A percentile compares a stretch with the other conserved stretches of the same genome.
phyloP scores from a whole-genome alignment of 2,113 vertebrate genomes.

The Chascanopsetta lugubris region DNA sequence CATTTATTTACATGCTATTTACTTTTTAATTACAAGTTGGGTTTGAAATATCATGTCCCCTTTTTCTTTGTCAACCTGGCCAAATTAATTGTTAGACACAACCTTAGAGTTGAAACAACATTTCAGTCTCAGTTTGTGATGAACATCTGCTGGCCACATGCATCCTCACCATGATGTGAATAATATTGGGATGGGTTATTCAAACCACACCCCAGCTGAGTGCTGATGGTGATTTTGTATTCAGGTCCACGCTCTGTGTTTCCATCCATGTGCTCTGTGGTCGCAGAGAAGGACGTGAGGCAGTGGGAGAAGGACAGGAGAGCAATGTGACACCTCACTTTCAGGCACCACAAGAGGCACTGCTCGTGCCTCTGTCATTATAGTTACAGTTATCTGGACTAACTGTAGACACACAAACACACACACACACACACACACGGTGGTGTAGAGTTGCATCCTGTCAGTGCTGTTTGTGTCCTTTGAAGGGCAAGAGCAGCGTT shows the following conservation, averaged over 20 bases:
- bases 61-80: no score
- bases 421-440: constrained; percentile 29
- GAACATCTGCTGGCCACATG: not conserved
- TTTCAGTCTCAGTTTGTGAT: not conserved
- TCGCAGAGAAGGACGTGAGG: constrained; percentile 22
- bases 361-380: constrained; percentile 54
- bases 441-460: constrained; percentile 74
- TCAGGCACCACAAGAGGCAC: constrained; percentile 51
- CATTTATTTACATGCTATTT: not conserved
- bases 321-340: constrained; percentile 46
- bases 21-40: no score
- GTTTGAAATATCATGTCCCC: no score
- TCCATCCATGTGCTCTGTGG: not conserved
- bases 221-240: not conserved
- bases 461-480: constrained; percentile 64
- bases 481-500: constrained; percentile 69
- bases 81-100: not conserved
- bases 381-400: constrained; percentile 52
- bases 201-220: not conserved
- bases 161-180: not conserved
- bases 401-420: constrained; percentile 24
- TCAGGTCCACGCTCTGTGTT: not conserved
- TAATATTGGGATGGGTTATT: not conserved
- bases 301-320: constrained; percentile 26
- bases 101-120: not conserved